phyloP scores from a whole-genome alignment of 2,113 vertebrate genomes.

The Aspidoscelis tigris region DNA sequence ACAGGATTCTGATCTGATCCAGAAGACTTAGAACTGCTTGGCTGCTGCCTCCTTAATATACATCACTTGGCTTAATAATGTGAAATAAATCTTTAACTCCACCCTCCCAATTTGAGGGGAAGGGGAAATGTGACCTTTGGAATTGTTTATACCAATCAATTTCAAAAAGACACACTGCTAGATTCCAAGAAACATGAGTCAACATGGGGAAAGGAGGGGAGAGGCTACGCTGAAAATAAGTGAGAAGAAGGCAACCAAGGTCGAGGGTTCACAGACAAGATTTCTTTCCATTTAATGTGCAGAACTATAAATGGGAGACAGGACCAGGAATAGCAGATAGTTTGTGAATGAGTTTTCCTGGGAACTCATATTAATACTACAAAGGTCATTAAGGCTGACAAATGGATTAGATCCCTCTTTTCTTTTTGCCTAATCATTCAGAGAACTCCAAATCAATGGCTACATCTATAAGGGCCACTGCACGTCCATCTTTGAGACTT shows the following conservation, averaged over 20 bases:
- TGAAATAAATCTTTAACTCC: slow-evolving; percentile 72
- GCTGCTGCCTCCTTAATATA: slow-evolving; percentile 57
- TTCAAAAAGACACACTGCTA: slow-evolving; percentile 50
- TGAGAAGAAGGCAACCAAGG: slow-evolving; percentile 54
- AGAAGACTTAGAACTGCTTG: too few relatives aligned
- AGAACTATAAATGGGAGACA: neutral
- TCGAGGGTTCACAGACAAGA: slow-evolving; percentile 71
- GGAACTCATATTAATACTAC: fast-evolving
- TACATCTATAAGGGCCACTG: too few relatives aligned
- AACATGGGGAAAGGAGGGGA: slow-evolving; percentile 55
- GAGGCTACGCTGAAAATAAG: neutral
- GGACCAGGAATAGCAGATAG: fast-evolving
- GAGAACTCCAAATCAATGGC: neutral
- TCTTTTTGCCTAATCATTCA: too few relatives aligned
- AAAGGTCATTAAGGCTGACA: neutral
- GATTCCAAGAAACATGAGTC: slow-evolving; percentile 72
- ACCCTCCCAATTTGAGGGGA: slow-evolving; percentile 53
- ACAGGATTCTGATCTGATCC: too few relatives aligned
- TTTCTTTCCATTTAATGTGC: slow-evolving; percentile 25
- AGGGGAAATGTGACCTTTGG: slow-evolving; percentile 70
- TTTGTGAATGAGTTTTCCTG: fast-evolving
- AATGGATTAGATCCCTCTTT: neutral
- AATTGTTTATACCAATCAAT: slow-evolving; percentile 75
- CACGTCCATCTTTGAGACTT: too few relatives aligned
- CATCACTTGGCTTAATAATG: slow-evolving; percentile 70